Evolutionary conservation across 2,113 vertebrate species (phyloP).

Genomic region (Mixornis gularis): DNA sequence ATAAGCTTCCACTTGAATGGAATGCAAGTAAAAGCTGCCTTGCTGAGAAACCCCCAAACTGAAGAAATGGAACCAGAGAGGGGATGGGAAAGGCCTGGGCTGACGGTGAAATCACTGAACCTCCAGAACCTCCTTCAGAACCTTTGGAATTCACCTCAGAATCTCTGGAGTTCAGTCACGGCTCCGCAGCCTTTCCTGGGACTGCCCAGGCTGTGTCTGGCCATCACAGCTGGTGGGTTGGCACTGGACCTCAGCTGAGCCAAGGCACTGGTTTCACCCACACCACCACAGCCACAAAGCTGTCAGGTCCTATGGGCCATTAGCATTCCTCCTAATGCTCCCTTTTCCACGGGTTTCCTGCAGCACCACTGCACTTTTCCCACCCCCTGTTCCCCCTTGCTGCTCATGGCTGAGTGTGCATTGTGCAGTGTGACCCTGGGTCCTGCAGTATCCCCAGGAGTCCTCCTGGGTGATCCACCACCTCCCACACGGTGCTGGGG

Average conservation of each 20-base stretch:
- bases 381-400: accelerated
- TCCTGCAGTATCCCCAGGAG: neutral
- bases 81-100: neutral
- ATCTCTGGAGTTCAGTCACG: neutral
- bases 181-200: accelerated
- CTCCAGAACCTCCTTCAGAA: neutral
- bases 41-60: neutral
- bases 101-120: neutral
- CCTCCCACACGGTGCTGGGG: accelerated
- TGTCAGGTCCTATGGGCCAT: neutral
- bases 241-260: neutral
- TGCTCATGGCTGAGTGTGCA: neutral
- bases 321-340: neutral
- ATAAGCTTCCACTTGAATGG: neutral
- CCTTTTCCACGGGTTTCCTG: neutral
- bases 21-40: neutral
- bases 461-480: neutral
- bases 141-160: neutral
- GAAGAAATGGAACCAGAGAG: neutral
- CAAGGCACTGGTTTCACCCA: neutral
- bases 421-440: neutral
- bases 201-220: neutral
- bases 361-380: neutral
- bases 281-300: neutral
- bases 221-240: neutral